Base-by-base conservation (phyloP, 2,113 vertebrate species). In the Antidorcas marsupialis region DNA sequence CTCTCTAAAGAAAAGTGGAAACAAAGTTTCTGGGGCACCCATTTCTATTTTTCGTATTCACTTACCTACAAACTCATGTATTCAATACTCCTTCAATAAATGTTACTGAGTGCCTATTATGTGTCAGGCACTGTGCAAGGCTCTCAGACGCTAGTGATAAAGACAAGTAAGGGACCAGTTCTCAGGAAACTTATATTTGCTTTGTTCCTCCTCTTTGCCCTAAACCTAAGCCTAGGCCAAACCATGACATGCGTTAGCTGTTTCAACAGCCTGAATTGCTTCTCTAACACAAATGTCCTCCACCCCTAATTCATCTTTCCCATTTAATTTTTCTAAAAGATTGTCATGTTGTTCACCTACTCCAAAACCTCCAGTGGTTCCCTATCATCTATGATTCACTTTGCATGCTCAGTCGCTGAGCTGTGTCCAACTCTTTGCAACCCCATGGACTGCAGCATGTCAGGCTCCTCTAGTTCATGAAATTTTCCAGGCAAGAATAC, bases 1-100 rank as follows among this genome's bases (percentile, higher is more conserved):
- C 74, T 90, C 93, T 87, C 90, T 86, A 88, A 88, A 83, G 27
- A 67, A 60, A 97, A 94, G 62, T 43, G 62, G 64, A 89, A 67
- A 91, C 50, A 62, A 74, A 91, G 59, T 78, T 93, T 89, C 82
- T 71, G 13, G 14, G 8, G 7, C 21, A 36, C 3, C 36, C 13
- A 45, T 83, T 82, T 83, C 14, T 89, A 7, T 79, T 27, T 36
- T 59, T n/a, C 25, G 7, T 23, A 71, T 30, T 76, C 16, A 62
- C 19, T 62, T 76, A 86, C 43, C 52, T 23, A 60, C 55, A 28
- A 60, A 76, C 19, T 57, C 36, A 60, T 2, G 12, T 47, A 87
- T 57, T 47, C 28, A 64, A 7, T 86, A 67, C 27, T 79, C 55
- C 84, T 60, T 67, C 21, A 39, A 8, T 52, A 39, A 78, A 52